Base-by-base conservation (phyloP, 2,888 invertebrate species). In the Rosalia funebris region DNA sequence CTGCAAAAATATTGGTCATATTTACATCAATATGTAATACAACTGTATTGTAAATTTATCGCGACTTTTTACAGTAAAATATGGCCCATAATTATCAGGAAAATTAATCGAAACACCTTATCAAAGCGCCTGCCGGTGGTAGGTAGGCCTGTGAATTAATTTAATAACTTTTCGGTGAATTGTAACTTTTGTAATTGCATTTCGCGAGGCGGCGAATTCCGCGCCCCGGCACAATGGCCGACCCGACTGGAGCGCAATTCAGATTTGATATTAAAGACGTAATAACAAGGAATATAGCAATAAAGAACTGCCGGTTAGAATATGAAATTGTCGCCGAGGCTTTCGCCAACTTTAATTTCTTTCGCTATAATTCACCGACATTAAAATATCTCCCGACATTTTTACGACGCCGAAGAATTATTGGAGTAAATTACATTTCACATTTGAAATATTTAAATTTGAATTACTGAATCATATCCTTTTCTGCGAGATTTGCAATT, bases 261-360 rank as follows among this genome's bases (percentile, higher is more conserved):
- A 75, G 68, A 75, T 76, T 77, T 76, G 74, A 77, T 77, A 77
- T 76, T 75, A 76, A 76, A 75, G 75, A 75, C 72, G 76, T 74
- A 77, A 77, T 77, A 76, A 77, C 73, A 73, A 73, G 74, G 68
- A 76, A 76, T 73, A 71, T 63, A 62, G 75, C 73, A 76, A 77
- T 77, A 77, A 77, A 75, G 75, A 75, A 74, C 68, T 68, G 73
- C 67, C 73, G 69, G 68, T 73, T 70, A 65, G 75, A 75, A 77
- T 75, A 74, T 75, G 76, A 76, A 75, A 76, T 76, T 74, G 75
- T 75, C 74, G 68, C 68, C 47, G 62, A 57, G 64, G 58, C 58
- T 71, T 71, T 68, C 69, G 68, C 71, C 71, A 71, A 75, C 75
- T 78, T 78, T 78, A 78, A 78, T 77, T 78, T 78, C 78, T 77